Evolutionary conservation across 53 echinoderm and acorn worm species (phyloP), one percentile per base, ranked within the genome.

Genomic region (Apostichopus leukothele): DNA sequence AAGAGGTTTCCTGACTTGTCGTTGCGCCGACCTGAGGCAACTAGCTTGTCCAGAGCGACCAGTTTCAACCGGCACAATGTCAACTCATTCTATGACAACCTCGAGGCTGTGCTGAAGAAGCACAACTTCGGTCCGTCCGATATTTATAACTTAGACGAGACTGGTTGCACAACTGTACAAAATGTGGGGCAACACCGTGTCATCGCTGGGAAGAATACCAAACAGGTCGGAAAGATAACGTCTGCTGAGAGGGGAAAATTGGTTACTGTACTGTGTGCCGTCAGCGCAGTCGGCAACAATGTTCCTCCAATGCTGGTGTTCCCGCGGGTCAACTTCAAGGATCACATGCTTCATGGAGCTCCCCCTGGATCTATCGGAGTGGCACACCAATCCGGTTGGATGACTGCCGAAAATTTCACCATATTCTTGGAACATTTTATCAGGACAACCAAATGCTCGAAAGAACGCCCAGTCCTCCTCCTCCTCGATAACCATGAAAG

Each of bases 401-500:
- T 90, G 88, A 90, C 80, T 67, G 85, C 76, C 23, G 88, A 77
- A 20, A 88, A 75, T 75, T 90, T 93, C 77, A 68, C 83, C n/a
- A 73, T 60, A 9, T 76, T 67, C 90, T n/a, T n/a, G n/a, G 84
- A 55, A 81, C 92, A 90, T 88, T 90, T 90, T 76, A 67, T 90
- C 21, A 86, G 81, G 71, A 73, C 57, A 39, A 53, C 74, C 54
- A 52, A 86, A 86, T 67, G 68, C 12, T 67, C 22, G 11, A 26
- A 22, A 55, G 76, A 88, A 66, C 53, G 20, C 57, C 75, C 75
- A 76, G 90, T 90, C 11, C 60, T 90, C 73, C 90, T 92, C 7
- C 78, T 92, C 21, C 90, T 92, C 16, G 93, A 92, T 73, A 92
- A 92, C 73, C 92, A 92, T 86, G 92, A 90, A 27, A 63, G 90